phyloP scores from a whole-genome alignment of 2,797 vertebrate species.

The Carcharodon carcharias region DNA sequence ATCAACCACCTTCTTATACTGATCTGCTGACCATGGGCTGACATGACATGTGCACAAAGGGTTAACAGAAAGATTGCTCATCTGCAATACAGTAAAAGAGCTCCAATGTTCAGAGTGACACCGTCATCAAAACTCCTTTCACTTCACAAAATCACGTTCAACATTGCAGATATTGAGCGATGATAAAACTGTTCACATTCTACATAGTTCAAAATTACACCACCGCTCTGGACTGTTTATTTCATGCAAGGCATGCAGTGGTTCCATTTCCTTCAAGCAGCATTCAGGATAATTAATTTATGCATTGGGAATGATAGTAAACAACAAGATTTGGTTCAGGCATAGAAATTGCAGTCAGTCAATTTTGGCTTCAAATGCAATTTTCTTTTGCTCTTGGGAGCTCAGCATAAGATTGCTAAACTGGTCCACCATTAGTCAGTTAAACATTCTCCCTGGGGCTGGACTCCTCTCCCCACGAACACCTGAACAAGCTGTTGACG shows the following conservation, averaged over 20 bases:
- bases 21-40: neutral
- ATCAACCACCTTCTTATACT: neutral
- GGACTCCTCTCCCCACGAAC: neutral
- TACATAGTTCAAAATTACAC: neutral
- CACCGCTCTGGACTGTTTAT: neutral
- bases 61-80: neutral
- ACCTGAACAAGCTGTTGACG: neutral
- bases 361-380: neutral
- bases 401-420: neutral
- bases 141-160: neutral
- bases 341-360: neutral
- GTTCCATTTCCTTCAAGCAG: neutral
- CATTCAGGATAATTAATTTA: constrained; percentile 21
- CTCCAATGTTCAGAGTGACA: neutral
- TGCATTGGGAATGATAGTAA: neutral
- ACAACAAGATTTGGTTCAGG: neutral
- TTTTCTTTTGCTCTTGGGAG: neutral
- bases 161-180: neutral
- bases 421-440: neutral
- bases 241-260: neutral
- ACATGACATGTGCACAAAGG: neutral
- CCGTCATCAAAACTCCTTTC: neutral
- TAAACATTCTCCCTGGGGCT: neutral
- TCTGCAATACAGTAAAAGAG: neutral
- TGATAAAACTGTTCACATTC: neutral